Evolutionary conservation across 1,140 invertebrate genomes (phyloP), one percentile per base, ranked within the genome.

Genomic region (Procambarus virginalis): DNA sequence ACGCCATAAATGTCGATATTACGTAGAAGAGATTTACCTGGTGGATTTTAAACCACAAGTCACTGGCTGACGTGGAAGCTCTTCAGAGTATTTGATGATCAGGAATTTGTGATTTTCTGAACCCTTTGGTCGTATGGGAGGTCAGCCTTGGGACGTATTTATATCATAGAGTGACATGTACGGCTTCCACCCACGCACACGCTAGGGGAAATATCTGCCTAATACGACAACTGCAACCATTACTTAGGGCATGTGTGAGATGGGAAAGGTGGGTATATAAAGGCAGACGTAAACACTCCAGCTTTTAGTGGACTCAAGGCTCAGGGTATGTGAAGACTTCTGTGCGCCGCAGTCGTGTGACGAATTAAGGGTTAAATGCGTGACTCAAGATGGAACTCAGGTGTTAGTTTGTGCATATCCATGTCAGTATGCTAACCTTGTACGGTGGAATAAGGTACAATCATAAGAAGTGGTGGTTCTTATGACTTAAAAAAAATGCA

Each of bases 231-330:
- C 79, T 81, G 49, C 46, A 81, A 51, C 79, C 79, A 81, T 81
- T 58, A 55, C 49, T 81, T 81, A 81, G 79, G 51, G 51, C 51
- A 81, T 81, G 79, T 58, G 79, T 81, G 79, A 79, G 79, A 81
- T 48, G 79, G 34, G 79, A 81, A 81, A 81, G 79, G 79, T 81
- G 79, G 79, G 79, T 81, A 81, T 81, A 81, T 81, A 81, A 81
- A 81, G 79, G 17, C 22, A n/a, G 55, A 58, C 49, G 48, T 58
- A 51, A 55, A 55, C 17, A 81, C 79, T 81, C 51, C 79, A 81
- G 79, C 79, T 58, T n/a, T 81, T 81, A 81, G 79, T 81, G 79
- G 22, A 81, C 79, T 81, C 79, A 34, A 81, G 79, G 79, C 79
- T 81, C 17, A 81, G 79, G 79, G 51, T 81, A 81, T 48, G 79